Base-by-base conservation (phyloP, 2,888 invertebrate species). In the Andrena chrysosceles region DNA sequence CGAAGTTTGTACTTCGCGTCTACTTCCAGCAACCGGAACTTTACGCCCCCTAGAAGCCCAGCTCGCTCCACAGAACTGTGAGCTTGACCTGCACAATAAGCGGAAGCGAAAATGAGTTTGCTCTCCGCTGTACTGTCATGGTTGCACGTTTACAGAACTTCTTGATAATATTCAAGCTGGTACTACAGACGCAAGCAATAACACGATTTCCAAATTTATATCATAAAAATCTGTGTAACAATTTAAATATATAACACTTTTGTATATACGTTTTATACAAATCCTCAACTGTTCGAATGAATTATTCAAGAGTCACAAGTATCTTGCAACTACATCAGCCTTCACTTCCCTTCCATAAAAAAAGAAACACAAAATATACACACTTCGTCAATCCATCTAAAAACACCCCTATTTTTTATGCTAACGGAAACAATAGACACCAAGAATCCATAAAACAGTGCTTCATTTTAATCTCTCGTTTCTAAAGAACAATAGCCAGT, bases 61-160 rank as follows among this genome's bases (percentile, higher is more conserved):
- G 98, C 99, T 48, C 98, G 96, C 94, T 99, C 99, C 4, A 99
- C 98, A 0, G 98, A 98, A 0, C 98, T 98, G 94, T 99, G 99
- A 0, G 98, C 97, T 96, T 98, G 97, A 86, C 96, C 97, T 97
- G 49, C 49, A 42, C 6, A n/a, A 49, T 5, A 52, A 31, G 60
- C 16, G 7, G 56, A 33, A 6, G 8, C 31, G 20, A 60, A 66
- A 35, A 31, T 42, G 6, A 23, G 26, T 16, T 48, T 13, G 23
- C 16, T 20, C 1, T 33, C 13, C n/a, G 16, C 4, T 42, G 42
- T 42, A 42, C 42, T 42, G 13, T 42, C 13, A 3, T 42, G 3
- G 42, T 42, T 42, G 13, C 13, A 4, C 4, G 42, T 13, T 42
- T 42, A 42, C 4, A 13, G 42, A 42, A 42, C 0, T 42, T 13